Evolutionary conservation across 2,113 vertebrate genomes (phyloP).

Genomic region (Myrmecobius fasciatus): DNA sequence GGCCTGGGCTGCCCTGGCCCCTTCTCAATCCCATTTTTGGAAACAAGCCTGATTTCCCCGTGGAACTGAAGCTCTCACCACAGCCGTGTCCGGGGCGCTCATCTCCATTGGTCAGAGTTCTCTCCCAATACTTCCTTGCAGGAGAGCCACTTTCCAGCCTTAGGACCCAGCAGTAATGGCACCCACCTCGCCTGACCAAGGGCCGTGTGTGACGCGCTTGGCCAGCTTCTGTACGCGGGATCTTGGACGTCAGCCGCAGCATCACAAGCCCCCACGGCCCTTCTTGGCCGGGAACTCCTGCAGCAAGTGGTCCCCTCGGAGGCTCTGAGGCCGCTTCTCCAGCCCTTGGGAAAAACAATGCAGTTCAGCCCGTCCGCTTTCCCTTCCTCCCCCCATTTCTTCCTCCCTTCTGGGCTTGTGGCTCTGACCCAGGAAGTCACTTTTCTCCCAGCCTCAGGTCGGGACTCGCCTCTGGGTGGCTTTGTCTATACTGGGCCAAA

Average conservation of each 20-base stretch:
- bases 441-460: not conserved
- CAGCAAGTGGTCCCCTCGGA: too few relatives aligned
- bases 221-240: too few relatives aligned
- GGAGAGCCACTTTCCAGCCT: not conserved
- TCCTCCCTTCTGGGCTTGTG: not conserved
- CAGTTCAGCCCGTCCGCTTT: not conserved
- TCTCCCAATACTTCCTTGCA: not conserved
- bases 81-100: not conserved
- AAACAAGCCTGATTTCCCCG: not conserved
- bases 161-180: not conserved
- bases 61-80: not conserved
- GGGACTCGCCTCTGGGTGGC: not conserved
- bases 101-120: not conserved
- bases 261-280: too few relatives aligned
- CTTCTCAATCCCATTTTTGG: not conserved
- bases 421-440: too few relatives aligned
- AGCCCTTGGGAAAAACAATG: too few relatives aligned
- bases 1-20: too few relatives aligned
- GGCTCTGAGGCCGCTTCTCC: not conserved
- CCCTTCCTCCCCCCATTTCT: not conserved
- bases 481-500: not conserved
- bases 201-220: not conserved
- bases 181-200: not conserved
- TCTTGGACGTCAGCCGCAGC: too few relatives aligned
- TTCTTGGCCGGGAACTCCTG: too few relatives aligned